Evolutionary conservation across 2,113 vertebrate species (phyloP), one percentile per base, ranked within the genome.

Genomic region (Amblyopsis rosae): DNA sequence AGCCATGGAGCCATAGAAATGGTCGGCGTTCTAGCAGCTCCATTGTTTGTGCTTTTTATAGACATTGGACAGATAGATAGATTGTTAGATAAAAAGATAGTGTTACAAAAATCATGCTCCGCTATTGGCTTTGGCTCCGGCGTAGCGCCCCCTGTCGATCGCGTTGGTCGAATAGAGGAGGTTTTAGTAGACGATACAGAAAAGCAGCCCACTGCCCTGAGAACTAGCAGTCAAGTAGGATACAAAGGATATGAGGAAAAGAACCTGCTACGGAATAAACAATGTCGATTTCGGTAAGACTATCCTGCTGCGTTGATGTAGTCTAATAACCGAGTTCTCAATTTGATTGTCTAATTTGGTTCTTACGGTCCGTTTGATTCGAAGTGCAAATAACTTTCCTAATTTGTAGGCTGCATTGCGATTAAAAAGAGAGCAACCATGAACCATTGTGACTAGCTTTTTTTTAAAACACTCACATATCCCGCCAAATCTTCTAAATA

Each of bases 241-340:
- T 19, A 17, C 16, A 17, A 19, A 13, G 16, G 54, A 16, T 19
- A 56, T n/a, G 16, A 9, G 9, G 54, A 56, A 17, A 17, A 56
- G 54, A n/a, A 56, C n/a, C 5, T 54, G 54, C 54, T 19, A 56
- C 54, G 54, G 54, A 56, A 19, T 56, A 58, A 19, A 58, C 17
- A 19, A 58, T 58, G 56, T 32, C 56, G 19, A 32, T 26, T 26
- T 11, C 56, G 56, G 56, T 58, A 58, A 58, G 56, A 58, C 6
- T 19, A 0, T 12, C 10, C 32, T 6, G 19, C 32, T 6, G 19
- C 8, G 5, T 58, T 33, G 19, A 55, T n/a, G 8, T 51, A 4
- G 11, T 2, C 49, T 4, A 51, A 9, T 12, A 12, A 3, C 48
- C 48, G 3, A 26, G 26, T 26, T 26, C 26, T 26, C 26, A 26